phyloP scores from a whole-genome alignment of 2,888 invertebrate genomes.

The Lasiommata megera region DNA sequence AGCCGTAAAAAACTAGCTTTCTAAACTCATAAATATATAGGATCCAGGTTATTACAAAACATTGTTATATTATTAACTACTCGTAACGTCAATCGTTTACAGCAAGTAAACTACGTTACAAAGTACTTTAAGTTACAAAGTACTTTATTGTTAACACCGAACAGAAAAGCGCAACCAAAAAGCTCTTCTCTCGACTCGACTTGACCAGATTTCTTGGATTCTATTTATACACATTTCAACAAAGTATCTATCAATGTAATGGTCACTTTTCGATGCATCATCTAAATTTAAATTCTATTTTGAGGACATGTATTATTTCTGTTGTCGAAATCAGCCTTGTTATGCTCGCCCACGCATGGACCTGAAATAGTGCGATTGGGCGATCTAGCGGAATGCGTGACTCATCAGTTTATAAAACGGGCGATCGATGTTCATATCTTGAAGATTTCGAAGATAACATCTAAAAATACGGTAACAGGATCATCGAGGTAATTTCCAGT shows the following conservation, averaged over 20 bases:
- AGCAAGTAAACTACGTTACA: no score
- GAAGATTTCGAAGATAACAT: constrained; percentile 40
- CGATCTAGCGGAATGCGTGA: constrained; percentile 57
- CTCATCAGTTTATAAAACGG: constrained; percentile 62
- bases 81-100: no score
- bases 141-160: no score
- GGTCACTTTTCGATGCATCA: constrained; percentile 38
- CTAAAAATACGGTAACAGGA: constrained; percentile 15
- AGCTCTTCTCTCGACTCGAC: constrained; percentile 13
- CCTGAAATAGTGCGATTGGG: constrained; percentile 57
- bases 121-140: no score
- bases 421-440: constrained; percentile 61
- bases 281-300: constrained; percentile 63
- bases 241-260: constrained; percentile 34
- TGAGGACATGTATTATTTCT: constrained; percentile 54
- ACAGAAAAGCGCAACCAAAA: constrained; percentile 15
- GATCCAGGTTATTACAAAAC: no score
- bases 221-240: constrained; percentile 36
- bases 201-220: constrained; percentile 44
- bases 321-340: constrained; percentile 71
- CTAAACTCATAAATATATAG: no score
- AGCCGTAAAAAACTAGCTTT: no score
- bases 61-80: no score
- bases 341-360: constrained; percentile 65
- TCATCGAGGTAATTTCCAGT: neutral